phyloP scores from a whole-genome alignment of 2,113 vertebrate genomes.

The Ascaphus truei region DNA sequence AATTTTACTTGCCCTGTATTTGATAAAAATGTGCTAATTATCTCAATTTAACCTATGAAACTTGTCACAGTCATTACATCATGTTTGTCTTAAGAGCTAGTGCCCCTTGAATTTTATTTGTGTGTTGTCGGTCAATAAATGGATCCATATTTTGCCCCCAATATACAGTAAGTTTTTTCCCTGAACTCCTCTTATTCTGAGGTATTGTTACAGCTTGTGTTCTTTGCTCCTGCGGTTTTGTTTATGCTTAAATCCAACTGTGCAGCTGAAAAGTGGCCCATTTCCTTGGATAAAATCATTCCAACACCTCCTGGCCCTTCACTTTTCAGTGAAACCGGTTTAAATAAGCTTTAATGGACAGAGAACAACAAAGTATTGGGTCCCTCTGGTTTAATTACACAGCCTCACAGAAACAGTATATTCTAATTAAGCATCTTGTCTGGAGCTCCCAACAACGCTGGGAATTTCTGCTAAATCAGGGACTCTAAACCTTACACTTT shows the following conservation, averaged over 20 bases:
- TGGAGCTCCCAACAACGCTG: constrained; percentile 42
- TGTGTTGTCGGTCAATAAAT: neutral
- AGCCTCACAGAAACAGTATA: constrained; percentile 22
- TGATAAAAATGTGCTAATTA: too few relatives aligned
- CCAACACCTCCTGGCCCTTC: neutral
- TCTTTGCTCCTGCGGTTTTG: neutral
- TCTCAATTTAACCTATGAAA: too few relatives aligned
- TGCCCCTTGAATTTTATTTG: neutral
- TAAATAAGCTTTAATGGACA: constrained; percentile 27
- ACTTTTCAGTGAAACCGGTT: constrained; percentile 15
- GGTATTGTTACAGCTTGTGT: neutral
- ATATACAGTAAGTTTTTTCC: too few relatives aligned
- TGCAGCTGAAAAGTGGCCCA: neutral
- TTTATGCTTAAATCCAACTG: constrained; percentile 2
- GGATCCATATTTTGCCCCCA: neutral
- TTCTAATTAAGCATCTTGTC: constrained; percentile 31
- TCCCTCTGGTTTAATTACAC: constrained; percentile 25
- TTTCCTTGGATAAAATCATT: constrained; percentile 14
- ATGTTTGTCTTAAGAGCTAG: too few relatives aligned
- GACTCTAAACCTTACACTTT: constrained; percentile 43
- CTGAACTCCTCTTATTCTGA: constrained; percentile 15
- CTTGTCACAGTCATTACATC: too few relatives aligned
- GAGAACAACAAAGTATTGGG: constrained; percentile 22
- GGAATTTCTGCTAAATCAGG: constrained; percentile 40
- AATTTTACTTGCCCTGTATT: too few relatives aligned